Conservation (phyloP, 2,888 invertebrate species). For the Nomada fabriciana region DNA sequence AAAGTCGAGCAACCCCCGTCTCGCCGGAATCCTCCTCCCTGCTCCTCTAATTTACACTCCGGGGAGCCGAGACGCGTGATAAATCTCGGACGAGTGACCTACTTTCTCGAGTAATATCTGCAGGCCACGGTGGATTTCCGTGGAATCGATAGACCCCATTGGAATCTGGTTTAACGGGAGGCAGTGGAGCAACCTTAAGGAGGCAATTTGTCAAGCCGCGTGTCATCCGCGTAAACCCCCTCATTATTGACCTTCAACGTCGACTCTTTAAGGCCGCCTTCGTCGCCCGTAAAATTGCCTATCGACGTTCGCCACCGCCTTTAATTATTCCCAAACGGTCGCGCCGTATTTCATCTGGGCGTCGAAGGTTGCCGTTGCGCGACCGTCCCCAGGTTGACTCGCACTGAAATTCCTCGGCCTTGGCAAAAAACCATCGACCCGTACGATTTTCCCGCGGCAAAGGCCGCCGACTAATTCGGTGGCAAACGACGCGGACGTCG, state of each 20-base stretch:
- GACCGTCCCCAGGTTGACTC: neutral
- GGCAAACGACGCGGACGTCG: neutral
- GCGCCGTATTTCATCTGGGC: conserved; percentile 45
- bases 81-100: conserved; percentile 48
- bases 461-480: neutral
- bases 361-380: conserved; percentile 37
- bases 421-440: conserved; percentile 53
- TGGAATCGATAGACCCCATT: conserved; percentile 43
- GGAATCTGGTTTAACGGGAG: conserved; percentile 24
- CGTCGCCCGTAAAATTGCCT: conserved; percentile 69
- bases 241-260: conserved; percentile 67
- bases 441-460: conserved; percentile 46
- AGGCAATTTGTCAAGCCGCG: conserved; percentile 68
- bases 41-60: neutral
- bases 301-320: conserved; percentile 49
- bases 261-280: conserved; percentile 63
- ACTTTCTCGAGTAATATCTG: conserved; percentile 44
- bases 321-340: conserved; percentile 64
- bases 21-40: neutral
- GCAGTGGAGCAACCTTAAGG: conserved; percentile 37
- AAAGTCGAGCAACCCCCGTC: conserved; percentile 4
- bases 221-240: conserved; percentile 63
- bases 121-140: conserved; percentile 33
- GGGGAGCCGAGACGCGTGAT: conserved; percentile 22
- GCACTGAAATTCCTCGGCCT: conserved; percentile 16